Base-by-base conservation (phyloP, 2,888 invertebrate species). In the Osmoderma eremita region DNA sequence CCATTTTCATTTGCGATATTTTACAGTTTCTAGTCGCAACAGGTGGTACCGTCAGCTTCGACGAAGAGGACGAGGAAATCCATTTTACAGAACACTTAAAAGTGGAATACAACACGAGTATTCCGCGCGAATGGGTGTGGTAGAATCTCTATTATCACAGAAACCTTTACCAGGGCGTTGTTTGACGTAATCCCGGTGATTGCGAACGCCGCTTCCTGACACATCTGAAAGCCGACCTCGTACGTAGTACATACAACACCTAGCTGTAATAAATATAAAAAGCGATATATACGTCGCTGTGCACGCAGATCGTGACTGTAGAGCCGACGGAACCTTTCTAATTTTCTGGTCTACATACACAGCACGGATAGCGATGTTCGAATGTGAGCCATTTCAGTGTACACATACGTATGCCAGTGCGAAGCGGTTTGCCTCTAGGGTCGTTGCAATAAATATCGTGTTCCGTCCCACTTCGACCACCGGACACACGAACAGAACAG, bases 261-360 rank as follows among this genome's bases (percentile, higher is more conserved):
- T 30, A 30, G 58, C 45, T 18, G 45, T 49, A 65, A 58, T 65
- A 65, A 65, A 65, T 65, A 65, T 30, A 30, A 30, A 65, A 65
- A 61, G 42, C 51, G 41, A 63, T 65, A 70, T 72, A 74, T 72
- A 70, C 69, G 69, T 69, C 72, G 72, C 73, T 74, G 67, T 73
- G 69, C 30, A 45, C 67, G 70, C 67, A 73, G 68, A 76, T 78
- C 78, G 78, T 78, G 78, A 78, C 78, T 75, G 53, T 53, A 70
- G 75, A 78, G 75, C 77, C 58, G 45, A 75, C 76, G 56, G 73
- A 72, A 70, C 77, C 76, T 78, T 78, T 78, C 77, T 77, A 77
- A 77, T 78, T 77, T n/a, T 78, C 76, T 77, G 75, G 58, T 70
- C 68, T 67, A 69, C 68, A 69, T 70, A 69, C 68, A 30, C 3